Conservation (phyloP, 2,797 vertebrate species). For the Ctenopoma kingsleyae region DNA sequence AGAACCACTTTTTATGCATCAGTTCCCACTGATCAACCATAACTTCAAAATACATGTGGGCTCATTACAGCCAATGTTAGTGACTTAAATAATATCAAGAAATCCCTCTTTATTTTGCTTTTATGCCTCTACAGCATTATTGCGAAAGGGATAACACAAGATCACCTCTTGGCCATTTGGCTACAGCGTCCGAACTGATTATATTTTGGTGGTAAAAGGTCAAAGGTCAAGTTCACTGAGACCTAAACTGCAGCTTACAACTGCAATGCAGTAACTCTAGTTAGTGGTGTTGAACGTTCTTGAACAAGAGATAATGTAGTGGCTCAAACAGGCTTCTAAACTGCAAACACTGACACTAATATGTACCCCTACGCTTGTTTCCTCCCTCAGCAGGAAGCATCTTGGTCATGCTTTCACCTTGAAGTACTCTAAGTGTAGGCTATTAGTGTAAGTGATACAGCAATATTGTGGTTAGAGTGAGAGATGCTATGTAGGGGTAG, state of each 20-base stretch:
- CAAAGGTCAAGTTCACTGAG: no score
- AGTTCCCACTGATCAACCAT: not conserved
- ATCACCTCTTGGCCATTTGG: no score
- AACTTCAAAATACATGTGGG: no score
- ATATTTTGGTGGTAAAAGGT: no score
- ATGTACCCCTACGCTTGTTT: not conserved
- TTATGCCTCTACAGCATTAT: no score
- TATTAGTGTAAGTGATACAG: slow-evolving; percentile 74
- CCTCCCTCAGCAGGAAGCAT: slow-evolving; percentile 50
- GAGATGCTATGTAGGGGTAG: slow-evolving; percentile 8
- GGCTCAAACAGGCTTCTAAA: slow-evolving; percentile 24
- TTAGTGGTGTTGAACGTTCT: not conserved
- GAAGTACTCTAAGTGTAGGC: slow-evolving; percentile 51
- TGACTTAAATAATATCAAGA: no score
- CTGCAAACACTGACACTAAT: slow-evolving; percentile 4
- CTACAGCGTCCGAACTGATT: no score
- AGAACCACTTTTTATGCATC: not conserved
- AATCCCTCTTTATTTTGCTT: no score
- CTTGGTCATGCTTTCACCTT: slow-evolving; percentile 51
- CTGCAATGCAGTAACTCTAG: not conserved
- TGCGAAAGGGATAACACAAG: no score
- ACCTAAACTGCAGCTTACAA: not conserved
- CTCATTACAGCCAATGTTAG: no score
- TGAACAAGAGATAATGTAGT: slow-evolving; percentile 14
- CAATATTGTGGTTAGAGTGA: slow-evolving; percentile 63